Conservation (phyloP, 2,888 invertebrate species). For the Caenorhabditis uteleia region DNA sequence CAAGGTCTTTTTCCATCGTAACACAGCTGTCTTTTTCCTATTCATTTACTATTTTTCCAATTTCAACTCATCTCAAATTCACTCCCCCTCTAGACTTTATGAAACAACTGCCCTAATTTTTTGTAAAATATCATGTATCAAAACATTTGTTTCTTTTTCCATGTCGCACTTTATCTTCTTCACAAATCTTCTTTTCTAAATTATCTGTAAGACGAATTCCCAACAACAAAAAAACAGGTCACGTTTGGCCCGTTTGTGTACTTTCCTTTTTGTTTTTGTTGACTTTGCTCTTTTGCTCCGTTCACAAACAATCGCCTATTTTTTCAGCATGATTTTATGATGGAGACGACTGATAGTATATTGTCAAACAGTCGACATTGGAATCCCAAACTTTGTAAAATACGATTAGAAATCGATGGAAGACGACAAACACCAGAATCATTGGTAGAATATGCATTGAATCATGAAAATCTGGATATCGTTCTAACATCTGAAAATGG, state of each 20-base stretch:
- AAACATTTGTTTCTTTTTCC: neutral
- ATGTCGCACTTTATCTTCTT: neutral
- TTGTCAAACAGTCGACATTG: slow-evolving; percentile 15
- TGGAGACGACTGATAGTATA: slow-evolving; percentile 21
- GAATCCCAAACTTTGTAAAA: slow-evolving; percentile 16
- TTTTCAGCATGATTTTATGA: slow-evolving; percentile 34
- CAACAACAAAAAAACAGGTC: too few relatives aligned
- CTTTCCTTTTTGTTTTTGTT: slow-evolving; percentile 1
- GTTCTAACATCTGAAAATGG: slow-evolving; percentile 6
- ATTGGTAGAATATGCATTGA: slow-evolving; percentile 15
- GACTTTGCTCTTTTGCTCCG: neutral
- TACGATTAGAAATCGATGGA: slow-evolving; percentile 14
- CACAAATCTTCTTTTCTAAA: neutral
- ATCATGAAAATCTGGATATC: slow-evolving; percentile 8
- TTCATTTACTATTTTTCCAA: too few relatives aligned
- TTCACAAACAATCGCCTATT: neutral
- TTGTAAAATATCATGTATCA: neutral
- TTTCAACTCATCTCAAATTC: too few relatives aligned
- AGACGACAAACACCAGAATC: slow-evolving; percentile 10
- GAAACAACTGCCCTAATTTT: too few relatives aligned
- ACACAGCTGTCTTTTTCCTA: too few relatives aligned
- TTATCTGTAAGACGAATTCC: too few relatives aligned
- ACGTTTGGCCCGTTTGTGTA: too few relatives aligned
- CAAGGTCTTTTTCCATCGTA: too few relatives aligned
- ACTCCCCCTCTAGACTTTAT: too few relatives aligned